A percentile compares a stretch with the other conserved stretches of the same genome.
These are phyloP conservation scores for Hystrix cristata DNA, from an alignment of 2,113 vertebrate genomes.

Conservation along the genomic window DNA sequence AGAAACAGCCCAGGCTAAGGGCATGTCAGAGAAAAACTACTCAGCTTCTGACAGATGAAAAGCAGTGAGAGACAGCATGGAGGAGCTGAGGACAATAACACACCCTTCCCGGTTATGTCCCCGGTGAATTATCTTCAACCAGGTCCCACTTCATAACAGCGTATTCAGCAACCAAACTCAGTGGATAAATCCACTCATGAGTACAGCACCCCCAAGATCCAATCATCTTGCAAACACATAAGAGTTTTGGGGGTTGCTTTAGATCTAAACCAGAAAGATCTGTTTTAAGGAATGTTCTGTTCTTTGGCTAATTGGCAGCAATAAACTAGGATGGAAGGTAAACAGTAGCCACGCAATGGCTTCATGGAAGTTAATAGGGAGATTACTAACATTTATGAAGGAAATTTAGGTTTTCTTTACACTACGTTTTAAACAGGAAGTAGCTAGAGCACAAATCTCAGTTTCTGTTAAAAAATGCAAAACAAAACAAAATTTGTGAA, in stretches of 20 bases:
- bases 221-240: not conserved
- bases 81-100: not conserved
- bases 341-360: not conserved
- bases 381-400: conserved; percentile 56
- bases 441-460: conserved; percentile 64
- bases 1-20: not conserved
- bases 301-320: conserved; percentile 53
- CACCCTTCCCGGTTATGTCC: not conserved
- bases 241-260: not conserved
- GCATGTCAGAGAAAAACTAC: not conserved
- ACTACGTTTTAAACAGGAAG: conserved; percentile 73
- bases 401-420: conserved; percentile 70
- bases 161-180: not conserved
- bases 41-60: not conserved
- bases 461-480: conserved; percentile 42
- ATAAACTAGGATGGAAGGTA: conserved; percentile 63
- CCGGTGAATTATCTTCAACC: not conserved
- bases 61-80: not conserved
- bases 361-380: conserved; percentile 59
- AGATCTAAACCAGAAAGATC: not conserved
- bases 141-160: not conserved
- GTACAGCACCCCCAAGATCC: not conserved
- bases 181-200: not conserved
- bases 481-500: conserved; percentile 11
- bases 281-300: conserved; percentile 39